Evolutionary conservation across 2,797 vertebrate species (phyloP).

Genomic region (Artibeus lituratus): DNA sequence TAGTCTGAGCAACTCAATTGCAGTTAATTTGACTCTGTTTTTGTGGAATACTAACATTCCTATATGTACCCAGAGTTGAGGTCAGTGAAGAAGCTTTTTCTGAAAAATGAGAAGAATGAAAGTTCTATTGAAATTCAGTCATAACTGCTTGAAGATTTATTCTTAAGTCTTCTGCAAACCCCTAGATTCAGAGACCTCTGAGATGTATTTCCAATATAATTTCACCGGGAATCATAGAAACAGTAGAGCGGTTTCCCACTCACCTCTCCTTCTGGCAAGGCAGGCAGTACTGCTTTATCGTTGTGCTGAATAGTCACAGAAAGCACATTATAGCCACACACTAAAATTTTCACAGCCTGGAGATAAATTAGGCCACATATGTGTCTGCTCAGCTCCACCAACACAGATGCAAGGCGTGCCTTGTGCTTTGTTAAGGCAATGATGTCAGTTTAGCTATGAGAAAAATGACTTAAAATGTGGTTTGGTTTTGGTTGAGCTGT

Average conservation of each 20-base stretch:
- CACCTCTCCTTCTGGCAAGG: neutral
- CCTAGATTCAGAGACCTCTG: slow-evolving; percentile 15
- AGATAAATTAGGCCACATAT: slow-evolving; percentile 75
- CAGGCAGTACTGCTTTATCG: neutral
- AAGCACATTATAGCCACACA: slow-evolving; percentile 68
- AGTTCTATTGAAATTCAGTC: neutral
- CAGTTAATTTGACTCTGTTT: neutral
- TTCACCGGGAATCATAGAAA: slow-evolving; percentile 1
- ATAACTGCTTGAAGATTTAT: slow-evolving; percentile 6
- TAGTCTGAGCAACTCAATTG: neutral
- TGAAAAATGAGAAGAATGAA: slow-evolving; percentile 32
- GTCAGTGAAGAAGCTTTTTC: neutral
- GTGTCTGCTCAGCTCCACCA: slow-evolving; percentile 67
- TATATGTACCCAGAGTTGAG: neutral
- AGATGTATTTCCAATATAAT: neutral
- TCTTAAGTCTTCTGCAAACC: neutral
- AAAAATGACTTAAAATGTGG: slow-evolving; percentile 72
- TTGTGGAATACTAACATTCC: neutral
- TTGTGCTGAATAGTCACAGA: slow-evolving; percentile 58
- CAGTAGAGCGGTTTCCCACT: neutral
- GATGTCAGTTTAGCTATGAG: slow-evolving; percentile 74
- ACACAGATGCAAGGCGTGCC: slow-evolving; percentile 22
- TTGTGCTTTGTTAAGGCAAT: slow-evolving; percentile 65
- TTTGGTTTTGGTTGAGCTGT: slow-evolving; percentile 73
- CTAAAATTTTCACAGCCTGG: slow-evolving; percentile 73